Base-by-base conservation (phyloP, 1,140 invertebrate species). In the Euschistus heros region DNA sequence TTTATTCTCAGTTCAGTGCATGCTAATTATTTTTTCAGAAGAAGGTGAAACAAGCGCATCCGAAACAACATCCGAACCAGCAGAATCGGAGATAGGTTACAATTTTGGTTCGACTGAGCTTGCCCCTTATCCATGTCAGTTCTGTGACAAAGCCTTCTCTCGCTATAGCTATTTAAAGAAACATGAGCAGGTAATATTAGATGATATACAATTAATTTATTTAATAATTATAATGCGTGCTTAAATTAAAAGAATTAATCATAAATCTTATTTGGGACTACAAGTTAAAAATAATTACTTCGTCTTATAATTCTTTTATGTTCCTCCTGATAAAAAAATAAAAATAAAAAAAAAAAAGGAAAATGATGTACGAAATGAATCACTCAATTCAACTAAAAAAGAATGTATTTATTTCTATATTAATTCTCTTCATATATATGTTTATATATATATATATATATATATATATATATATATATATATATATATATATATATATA, bases 121-220 rank as follows among this genome's bases (percentile, higher is more conserved):
- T 68, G 88, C 88, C 30, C 91, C 91, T 44, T 91, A 93, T 80
- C 84, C 88, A 68, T 93, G 91, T 77, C 87, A 89, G 74, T 93
- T 91, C 78, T 96, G 92, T 78, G 88, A 92, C 68, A 89, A 91
- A 75, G 89, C 91, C 55, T 96, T 94, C 78, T 86, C 91, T 1
- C 80, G 89, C 50, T 82, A 90, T 33, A 88, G 85, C 63, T 90
- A 91, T 74, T 81, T 95, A 68, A 93, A 92, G 77, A 90, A 91
- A 76, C 92, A 95, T 81, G 89, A 94, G 78, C 91, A 94, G 87
- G 92, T 94, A 76, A 79, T 76, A 72, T 20, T 14, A 62, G 22
- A 27, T 14, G 46, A 27, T 27, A 18, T 55, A 55, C 10, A 55
- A 55, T 18, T 18, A 55, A 10, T 55, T 13, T 18, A 55, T 18